These are phyloP conservation scores for Cryptophagus acutangulus DNA, from an alignment of 2,888 invertebrate genomes.

Conservation along the genomic window DNA sequence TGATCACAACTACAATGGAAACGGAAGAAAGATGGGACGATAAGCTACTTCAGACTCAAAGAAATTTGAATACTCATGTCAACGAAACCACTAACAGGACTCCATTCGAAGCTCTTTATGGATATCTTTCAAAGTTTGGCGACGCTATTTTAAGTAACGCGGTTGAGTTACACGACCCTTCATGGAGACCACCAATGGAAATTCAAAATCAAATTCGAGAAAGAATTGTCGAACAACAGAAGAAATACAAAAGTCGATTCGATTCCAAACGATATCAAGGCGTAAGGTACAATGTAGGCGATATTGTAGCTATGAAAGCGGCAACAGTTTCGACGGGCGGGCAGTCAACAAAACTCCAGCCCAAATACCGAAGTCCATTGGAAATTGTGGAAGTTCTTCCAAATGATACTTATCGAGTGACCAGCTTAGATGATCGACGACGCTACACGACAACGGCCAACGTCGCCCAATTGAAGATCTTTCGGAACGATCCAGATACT, in stretches of 20 bases:
- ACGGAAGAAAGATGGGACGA: slow-evolving; percentile 8
- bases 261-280: slow-evolving; percentile 7
- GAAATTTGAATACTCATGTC: slow-evolving; percentile 1
- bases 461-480: background rate
- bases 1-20: background rate
- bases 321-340: slow-evolving; percentile 3
- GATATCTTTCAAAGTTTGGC: background rate
- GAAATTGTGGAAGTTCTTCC: slow-evolving; percentile 5
- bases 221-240: background rate
- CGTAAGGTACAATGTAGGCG: slow-evolving; percentile 3
- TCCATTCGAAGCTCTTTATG: slow-evolving; percentile 5
- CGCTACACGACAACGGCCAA: background rate
- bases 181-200: background rate
- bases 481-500: background rate
- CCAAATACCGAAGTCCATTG: slow-evolving; percentile 7
- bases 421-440: background rate
- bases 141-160: background rate
- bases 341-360: slow-evolving; percentile 9
- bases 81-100: slow-evolving; percentile 2
- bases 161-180: background rate
- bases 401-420: slow-evolving; percentile 6
- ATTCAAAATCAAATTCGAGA: background rate
- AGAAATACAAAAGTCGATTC: slow-evolving; percentile 1
- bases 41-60: background rate
- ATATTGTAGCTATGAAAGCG: slow-evolving; percentile 8